These are phyloP conservation scores for Lymantria dispar DNA, from an alignment of 2,888 invertebrate genomes.

Conservation along the genomic window DNA sequence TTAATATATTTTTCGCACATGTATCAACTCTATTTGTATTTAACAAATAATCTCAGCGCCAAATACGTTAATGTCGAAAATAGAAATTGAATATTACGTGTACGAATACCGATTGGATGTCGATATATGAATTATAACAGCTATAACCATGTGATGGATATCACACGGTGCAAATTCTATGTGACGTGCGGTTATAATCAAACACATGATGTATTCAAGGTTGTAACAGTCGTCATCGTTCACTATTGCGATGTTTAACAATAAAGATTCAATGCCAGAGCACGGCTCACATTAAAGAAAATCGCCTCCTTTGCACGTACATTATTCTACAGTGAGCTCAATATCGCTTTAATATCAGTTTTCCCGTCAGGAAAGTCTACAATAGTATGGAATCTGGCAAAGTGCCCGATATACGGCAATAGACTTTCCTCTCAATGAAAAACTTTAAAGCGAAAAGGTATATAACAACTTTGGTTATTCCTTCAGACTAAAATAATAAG, in stretches of 20 bases:
- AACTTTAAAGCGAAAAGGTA: no score
- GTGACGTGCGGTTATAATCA: conserved; percentile 66
- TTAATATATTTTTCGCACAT: not conserved
- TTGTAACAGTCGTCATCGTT: conserved; percentile 62
- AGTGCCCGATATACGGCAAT: no score
- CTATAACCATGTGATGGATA: conserved; percentile 26
- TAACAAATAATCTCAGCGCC: not conserved
- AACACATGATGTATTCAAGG: conserved; percentile 73
- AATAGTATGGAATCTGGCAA: no score
- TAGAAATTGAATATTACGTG: not conserved
- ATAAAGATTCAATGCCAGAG: conserved; percentile 67
- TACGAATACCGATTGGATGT: not conserved
- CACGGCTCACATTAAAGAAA: conserved; percentile 37
- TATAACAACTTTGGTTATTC: no score
- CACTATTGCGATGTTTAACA: conserved; percentile 62
- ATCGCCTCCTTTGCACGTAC: not conserved
- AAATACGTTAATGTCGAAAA: not conserved
- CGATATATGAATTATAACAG: conserved; percentile 11
- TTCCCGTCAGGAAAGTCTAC: no score
- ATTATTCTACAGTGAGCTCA: no score
- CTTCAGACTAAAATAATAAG: no score
- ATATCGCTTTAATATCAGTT: no score
- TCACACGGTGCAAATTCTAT: conserved; percentile 52
- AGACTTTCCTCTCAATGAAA: no score
- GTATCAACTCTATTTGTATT: not conserved